Base-by-base conservation (phyloP, 1,140 invertebrate genomes). In the Drosophila subobscura region DNA sequence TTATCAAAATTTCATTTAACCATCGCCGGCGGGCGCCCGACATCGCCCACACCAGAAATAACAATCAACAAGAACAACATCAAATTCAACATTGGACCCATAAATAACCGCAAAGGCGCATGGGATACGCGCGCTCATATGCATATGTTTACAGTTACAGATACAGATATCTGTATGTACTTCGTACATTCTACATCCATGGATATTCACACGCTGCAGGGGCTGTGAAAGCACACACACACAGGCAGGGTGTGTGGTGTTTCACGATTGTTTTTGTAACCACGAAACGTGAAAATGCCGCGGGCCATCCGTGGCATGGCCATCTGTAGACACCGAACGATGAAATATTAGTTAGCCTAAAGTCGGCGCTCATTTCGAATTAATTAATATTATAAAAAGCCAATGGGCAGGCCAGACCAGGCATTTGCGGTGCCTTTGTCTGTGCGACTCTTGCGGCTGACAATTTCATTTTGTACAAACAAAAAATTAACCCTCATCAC, bases 381-480 rank as follows among this genome's bases (percentile, higher is more conserved):
- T 83, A 86, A 86, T 86, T 86, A 86, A 86, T 83, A 83, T 79
- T 75, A 83, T 81, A 67, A 78, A 89, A 83, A 72, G 37, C 66
- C 67, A 81, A 78, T 79, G 52, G 50, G 1, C 16, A 20, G 16
- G 16, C 16, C 16, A 20, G 16, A 20, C 33, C 33, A 12, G 33
- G 71, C 59, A 72, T 78, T 74, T 86, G 81, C 29, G 81, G 77
- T 72, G 63, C 74, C 66, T 86, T 86, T 86, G 83, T 79, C 29
- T 29, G 2, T 75, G 42, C 22, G 20, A 20, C 25, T 12, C 45
- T 47, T 37, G 53, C 25, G 50, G 33, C 55, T 10, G 46, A 33
- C 37, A n/a, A 42, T 20, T 27, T 40, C 41, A 49, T 66, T 41
- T 47, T 50, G 59, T 25, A 37, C 12, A 41, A 16, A 72, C 20